Percentiles rank a stretch among this genome's conserved stretches.
These are phyloP conservation scores for Stegodyphus mimosarum DNA, from an alignment of 1,140 invertebrate genomes.

Conservation along the genomic window DNA sequence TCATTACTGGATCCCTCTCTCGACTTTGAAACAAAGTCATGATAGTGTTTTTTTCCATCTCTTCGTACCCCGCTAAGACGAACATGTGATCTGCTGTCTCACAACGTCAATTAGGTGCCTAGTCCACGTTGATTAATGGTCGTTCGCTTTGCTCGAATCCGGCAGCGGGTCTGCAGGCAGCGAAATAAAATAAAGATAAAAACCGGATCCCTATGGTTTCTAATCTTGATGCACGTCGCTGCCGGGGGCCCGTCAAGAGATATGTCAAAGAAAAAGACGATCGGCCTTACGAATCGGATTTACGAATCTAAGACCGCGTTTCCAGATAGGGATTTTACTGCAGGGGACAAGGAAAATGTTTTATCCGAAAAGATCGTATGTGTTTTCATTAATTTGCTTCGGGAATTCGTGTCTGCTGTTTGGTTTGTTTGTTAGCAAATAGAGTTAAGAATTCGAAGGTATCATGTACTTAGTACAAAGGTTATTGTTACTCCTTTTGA, in stretches of 20 bases:
- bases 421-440: neutral
- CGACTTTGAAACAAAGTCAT: conserved; percentile 29
- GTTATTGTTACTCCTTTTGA: too few relatives aligned
- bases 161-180: conserved; percentile 1
- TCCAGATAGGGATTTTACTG: conserved; percentile 24
- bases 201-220: conserved; percentile 33
- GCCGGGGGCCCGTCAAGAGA: conserved; percentile 19
- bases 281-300: conserved; percentile 36
- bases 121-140: conserved; percentile 46
- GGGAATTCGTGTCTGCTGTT: neutral
- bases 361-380: conserved; percentile 31
- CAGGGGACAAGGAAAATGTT: conserved; percentile 26
- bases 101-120: conserved; percentile 48
- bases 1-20: conserved; percentile 20
- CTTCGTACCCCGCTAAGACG: neutral
- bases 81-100: conserved; percentile 50
- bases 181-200: neutral
- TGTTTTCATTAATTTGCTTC: conserved; percentile 45
- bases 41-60: conserved; percentile 5
- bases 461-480: too few relatives aligned
- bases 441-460: too few relatives aligned
- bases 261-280: conserved; percentile 51
- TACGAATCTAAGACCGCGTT: conserved; percentile 45
- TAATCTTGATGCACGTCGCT: conserved; percentile 52
- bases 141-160: conserved; percentile 32